These are phyloP conservation scores for Haliaeetus leucogaster DNA, from an alignment of 2,113 vertebrate genomes.

Conservation along the genomic window DNA sequence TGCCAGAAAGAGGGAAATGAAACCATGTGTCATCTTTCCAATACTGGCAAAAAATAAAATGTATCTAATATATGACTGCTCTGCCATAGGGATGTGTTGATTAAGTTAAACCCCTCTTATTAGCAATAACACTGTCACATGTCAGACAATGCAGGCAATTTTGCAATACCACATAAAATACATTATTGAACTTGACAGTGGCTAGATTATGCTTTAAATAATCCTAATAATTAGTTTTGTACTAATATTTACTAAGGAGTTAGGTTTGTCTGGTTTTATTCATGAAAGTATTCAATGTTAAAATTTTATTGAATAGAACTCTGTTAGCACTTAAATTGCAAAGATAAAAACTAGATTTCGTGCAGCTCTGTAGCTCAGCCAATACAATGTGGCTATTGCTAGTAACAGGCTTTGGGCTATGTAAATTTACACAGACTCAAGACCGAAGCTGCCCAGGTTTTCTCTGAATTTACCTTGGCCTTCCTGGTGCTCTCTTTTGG, in stretches of 20 bases:
- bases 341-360: neutral
- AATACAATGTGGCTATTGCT: neutral
- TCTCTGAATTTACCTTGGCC: neutral
- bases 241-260: neutral
- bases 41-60: neutral
- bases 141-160: neutral
- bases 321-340: neutral
- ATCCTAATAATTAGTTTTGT: neutral
- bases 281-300: neutral
- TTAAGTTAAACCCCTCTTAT: neutral
- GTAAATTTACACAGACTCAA: neutral
- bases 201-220: neutral
- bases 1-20: neutral
- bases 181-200: neutral
- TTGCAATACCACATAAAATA: neutral
- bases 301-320: neutral
- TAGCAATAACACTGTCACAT: neutral
- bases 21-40: neutral
- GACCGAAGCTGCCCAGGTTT: neutral
- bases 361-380: neutral
- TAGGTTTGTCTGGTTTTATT: neutral
- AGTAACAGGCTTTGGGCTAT: neutral
- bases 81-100: neutral
- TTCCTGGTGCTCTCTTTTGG: neutral
- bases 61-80: neutral